These are phyloP conservation scores for Zaprionus vittiger DNA, from an alignment of 1,140 invertebrate species.

Conservation along the genomic window DNA sequence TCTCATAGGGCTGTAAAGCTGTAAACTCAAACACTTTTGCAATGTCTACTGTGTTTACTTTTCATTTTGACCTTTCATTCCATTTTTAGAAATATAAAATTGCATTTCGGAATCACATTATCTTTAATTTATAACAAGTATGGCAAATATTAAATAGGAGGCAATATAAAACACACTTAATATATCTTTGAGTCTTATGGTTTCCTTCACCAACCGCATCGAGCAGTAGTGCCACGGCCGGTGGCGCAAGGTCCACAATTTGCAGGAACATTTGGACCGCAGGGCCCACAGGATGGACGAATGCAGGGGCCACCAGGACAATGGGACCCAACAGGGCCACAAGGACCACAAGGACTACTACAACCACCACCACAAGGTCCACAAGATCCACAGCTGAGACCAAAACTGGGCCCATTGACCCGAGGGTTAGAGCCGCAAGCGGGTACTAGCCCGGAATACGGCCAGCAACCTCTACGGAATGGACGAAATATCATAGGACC, in stretches of 20 bases:
- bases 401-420: neutral
- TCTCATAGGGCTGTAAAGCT: too few species aligned
- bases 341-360: slow-evolving; percentile 6
- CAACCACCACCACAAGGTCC: neutral
- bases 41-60: neutral
- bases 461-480: slow-evolving; percentile 9
- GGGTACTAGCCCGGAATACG: neutral
- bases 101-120: neutral
- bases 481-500: slow-evolving; percentile 12
- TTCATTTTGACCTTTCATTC: neutral
- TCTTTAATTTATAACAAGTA: neutral
- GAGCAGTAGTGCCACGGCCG: slow-evolving; percentile 13
- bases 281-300: slow-evolving; percentile 14
- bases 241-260: slow-evolving; percentile 22
- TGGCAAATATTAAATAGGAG: neutral
- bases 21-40: neutral
- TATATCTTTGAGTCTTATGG: neutral
- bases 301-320: slow-evolving; percentile 11
- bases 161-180: neutral
- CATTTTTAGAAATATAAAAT: neutral
- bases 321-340: slow-evolving; percentile 20
- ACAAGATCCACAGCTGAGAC: slow-evolving; percentile 28
- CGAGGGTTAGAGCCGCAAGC: neutral
- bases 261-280: slow-evolving; percentile 12
- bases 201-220: slow-evolving; percentile 6